These are phyloP conservation scores for Myiotriccus ornatus DNA, from an alignment of 2,797 vertebrate genomes.

Conservation along the genomic window DNA sequence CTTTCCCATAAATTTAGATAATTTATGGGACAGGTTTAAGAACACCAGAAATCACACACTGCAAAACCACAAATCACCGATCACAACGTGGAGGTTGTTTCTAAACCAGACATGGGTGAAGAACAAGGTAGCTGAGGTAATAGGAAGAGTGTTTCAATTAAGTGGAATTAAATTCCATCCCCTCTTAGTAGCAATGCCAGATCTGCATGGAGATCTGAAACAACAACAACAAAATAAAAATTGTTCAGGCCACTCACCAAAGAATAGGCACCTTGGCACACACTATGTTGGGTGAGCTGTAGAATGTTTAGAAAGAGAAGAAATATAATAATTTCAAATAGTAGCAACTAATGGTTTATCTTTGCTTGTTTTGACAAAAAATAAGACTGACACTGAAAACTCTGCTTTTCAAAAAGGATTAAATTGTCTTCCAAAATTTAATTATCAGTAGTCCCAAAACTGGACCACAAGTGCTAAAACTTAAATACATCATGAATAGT, in stretches of 20 bases:
- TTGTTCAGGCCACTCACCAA: not conserved
- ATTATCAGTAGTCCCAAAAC: not conserved
- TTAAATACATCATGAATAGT: not conserved
- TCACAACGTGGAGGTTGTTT: constrained; percentile 23
- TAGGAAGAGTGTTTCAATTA: constrained; percentile 42
- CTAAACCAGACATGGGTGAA: constrained; percentile 2
- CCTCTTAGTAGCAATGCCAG: not conserved
- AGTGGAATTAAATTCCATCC: not conserved
- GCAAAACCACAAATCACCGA: constrained; percentile 54
- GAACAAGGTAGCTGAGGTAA: constrained; percentile 40
- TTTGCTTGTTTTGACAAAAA: not conserved
- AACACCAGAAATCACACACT: constrained; percentile 49
- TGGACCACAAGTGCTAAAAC: accelerated
- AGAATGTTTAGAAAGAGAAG: not conserved
- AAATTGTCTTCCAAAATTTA: not conserved
- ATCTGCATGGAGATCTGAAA: not conserved
- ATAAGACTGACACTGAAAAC: not conserved
- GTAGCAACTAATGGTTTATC: not conserved
- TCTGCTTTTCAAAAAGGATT: not conserved
- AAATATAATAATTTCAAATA: not conserved
- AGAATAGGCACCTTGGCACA: not conserved
- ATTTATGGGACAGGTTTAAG: constrained; percentile 50
- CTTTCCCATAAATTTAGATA: constrained; percentile 40
- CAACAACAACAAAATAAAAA: not conserved
- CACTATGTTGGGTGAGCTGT: not conserved